Evolutionary conservation across 92 coral and sea anemone genomes (phyloP), one percentile per base, ranked within the genome.

Genomic region (Palythoa caribaeorum): DNA sequence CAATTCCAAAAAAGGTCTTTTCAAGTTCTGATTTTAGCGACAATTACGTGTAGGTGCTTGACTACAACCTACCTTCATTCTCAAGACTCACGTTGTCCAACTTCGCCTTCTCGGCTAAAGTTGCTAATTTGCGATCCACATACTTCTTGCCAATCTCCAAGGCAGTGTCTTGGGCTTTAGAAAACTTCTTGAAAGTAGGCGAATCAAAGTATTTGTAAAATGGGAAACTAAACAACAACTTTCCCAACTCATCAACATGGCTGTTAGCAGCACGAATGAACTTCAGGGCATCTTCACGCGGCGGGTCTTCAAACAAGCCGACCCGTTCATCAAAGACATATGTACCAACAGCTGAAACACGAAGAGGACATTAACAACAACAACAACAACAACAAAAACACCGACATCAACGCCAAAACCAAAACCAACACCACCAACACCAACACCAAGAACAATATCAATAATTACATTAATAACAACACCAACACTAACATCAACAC

Each of bases 241-340:
- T 76, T n/a, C 89, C 89, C 6, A 77, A 72, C 47, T 74, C 86
- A n/a, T 76, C 40, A 13, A 74, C 54, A 62, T 74, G 89, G n/a
- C 66, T 48, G 2, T 21, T 21, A 35, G 89, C 89, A 57, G 89
- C 89, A 35, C 59, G 19, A n/a, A 86, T 77, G 52, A 86, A 86
- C 63, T 37, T 76, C 3, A 86, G 51, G 1, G 89, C 89, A 3
- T 57, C 63, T 13, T 74, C 83, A 40, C 75, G 60, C 13, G 89
- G 89, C 38, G 89, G 86, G 5, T 86, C 84, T 50, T 86, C 84
- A 62, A 53, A 86, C 36, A 86, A 52, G 8, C 89, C 89, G 51
- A 86, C 75, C 44, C 89, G 66, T 54, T 86, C 72, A 19, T 86
- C 84, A 77, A 86, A 86, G 17, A 76, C 83, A 21, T 74, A 86